Evolutionary conservation across 2,113 vertebrate species (phyloP).

Genomic region (Nipponia nippon): DNA sequence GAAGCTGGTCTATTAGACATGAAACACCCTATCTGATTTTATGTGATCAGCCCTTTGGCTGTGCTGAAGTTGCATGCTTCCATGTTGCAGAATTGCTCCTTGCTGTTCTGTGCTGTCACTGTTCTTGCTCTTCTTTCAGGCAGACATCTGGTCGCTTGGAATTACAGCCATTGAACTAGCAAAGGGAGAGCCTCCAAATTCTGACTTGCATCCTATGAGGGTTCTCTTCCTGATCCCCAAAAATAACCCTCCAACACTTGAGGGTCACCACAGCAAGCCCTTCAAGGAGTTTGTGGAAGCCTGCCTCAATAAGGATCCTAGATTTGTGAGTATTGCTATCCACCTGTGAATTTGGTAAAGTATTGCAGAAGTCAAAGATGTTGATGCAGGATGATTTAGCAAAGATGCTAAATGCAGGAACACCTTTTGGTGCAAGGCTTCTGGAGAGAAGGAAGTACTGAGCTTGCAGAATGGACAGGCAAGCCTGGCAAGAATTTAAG

Average conservation of each 20-base stretch:
- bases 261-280: slow-evolving; percentile 95
- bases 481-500: not conserved
- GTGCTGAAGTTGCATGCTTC: not conserved
- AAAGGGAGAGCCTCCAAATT: slow-evolving; percentile 97
- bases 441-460: not conserved
- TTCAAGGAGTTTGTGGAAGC: slow-evolving; percentile 98
- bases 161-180: slow-evolving; percentile 97
- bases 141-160: slow-evolving; percentile 97
- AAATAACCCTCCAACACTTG: slow-evolving; percentile 93
- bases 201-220: slow-evolving; percentile 96
- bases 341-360: not conserved
- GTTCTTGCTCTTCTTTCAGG: slow-evolving; percentile 71
- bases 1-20: not conserved
- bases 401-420: not conserved
- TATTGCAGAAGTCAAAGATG: not conserved
- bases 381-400: too few species aligned
- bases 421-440: not conserved
- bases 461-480: not conserved
- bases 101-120: not conserved
- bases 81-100: not conserved
- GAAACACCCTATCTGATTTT: not conserved
- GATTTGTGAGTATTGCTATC: slow-evolving; percentile 85
- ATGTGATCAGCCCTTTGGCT: not conserved
- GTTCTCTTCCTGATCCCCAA: slow-evolving; percentile 98
- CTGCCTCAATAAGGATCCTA: slow-evolving; percentile 97